Evolutionary conservation across 2,888 invertebrate genomes (phyloP).

Genomic region (Caenorhabditis imperialis): DNA sequence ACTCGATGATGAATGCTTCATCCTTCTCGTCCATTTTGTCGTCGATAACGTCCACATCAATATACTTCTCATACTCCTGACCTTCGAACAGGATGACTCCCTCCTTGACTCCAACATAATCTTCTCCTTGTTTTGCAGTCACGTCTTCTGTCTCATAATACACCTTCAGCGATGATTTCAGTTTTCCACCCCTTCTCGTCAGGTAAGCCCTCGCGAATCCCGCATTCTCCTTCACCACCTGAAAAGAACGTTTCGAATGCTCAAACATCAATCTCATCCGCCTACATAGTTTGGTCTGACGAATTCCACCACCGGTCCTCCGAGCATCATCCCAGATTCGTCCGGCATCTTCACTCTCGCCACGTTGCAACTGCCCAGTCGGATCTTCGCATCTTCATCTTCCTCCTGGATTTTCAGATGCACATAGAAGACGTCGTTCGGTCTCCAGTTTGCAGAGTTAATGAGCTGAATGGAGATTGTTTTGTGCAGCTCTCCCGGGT

Average conservation of each 20-base stretch:
- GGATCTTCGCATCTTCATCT: constrained; percentile 75
- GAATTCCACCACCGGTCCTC: constrained; percentile 60
- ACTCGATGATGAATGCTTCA: constrained; percentile 82
- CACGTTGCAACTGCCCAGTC: constrained; percentile 79
- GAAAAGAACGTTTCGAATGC: background rate
- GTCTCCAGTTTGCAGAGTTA: constrained; percentile 82
- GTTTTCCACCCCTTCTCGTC: constrained; percentile 49
- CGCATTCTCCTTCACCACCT: constrained; percentile 65
- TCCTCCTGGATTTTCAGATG: constrained; percentile 79
- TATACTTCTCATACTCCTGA: constrained; percentile 80
- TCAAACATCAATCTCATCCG: background rate
- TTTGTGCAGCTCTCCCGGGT: constrained; percentile 80
- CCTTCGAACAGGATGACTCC: constrained; percentile 51
- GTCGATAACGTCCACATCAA: constrained; percentile 82
- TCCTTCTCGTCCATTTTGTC: constrained; percentile 82
- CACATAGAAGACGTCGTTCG: constrained; percentile 83
- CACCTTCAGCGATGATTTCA: constrained; percentile 72
- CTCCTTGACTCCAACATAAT: constrained; percentile 78
- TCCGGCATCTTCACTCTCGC: constrained; percentile 60
- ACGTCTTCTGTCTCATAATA: constrained; percentile 82
- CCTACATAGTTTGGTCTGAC: constrained; percentile 65
- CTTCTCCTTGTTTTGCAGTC: constrained; percentile 81
- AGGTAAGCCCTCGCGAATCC: constrained; percentile 60
- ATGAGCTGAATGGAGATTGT: constrained; percentile 80
- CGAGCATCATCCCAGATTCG: constrained; percentile 42